Conservation (phyloP, 2,113 vertebrate species). For the Psophia crepitans region DNA sequence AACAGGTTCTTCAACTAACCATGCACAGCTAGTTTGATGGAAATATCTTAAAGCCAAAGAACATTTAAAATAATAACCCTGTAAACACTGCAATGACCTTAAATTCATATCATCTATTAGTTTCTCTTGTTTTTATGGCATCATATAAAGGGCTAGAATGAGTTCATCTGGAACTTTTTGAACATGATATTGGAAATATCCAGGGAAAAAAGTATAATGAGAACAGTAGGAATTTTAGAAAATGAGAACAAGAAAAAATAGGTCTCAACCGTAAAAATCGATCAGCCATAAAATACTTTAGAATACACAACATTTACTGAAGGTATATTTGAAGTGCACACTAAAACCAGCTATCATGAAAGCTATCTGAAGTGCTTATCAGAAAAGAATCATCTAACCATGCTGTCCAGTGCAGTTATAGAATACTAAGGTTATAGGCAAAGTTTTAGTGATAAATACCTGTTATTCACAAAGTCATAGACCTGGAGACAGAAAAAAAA, state of each 20-base stretch:
- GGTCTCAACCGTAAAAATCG: background rate
- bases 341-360: background rate
- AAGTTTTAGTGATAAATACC: background rate
- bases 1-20: background rate
- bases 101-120: background rate
- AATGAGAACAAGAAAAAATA: background rate
- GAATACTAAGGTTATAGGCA: background rate
- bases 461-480: background rate
- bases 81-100: background rate
- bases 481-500: background rate
- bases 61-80: background rate
- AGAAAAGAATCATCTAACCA: background rate
- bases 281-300: background rate
- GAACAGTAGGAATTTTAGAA: background rate
- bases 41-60: constrained; percentile 10
- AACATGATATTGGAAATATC: background rate
- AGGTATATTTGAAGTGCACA: background rate
- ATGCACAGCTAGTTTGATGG: background rate
- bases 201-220: background rate
- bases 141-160: background rate
- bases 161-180: background rate
- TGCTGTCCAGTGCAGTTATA: background rate
- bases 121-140: background rate
- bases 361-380: background rate
- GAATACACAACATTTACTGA: background rate